Percentiles rank a stretch among this genome's conserved stretches.
Conservation (phyloP, 2,888 invertebrate genomes). For the Pardosa pseudoannulata region DNA sequence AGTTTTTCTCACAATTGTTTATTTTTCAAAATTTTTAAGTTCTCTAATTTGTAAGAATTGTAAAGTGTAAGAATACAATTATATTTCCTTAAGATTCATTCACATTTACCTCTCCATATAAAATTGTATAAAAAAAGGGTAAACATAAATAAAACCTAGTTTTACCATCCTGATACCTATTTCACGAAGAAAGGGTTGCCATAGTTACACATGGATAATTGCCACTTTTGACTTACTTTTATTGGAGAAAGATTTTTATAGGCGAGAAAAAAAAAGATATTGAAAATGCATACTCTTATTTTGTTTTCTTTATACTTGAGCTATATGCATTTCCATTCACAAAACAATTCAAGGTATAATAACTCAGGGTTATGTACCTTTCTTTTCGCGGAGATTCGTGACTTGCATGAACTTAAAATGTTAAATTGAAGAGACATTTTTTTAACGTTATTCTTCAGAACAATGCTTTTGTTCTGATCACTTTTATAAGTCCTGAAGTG, state of each 20-base stretch:
- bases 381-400: not conserved
- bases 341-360: not conserved
- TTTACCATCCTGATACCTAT: not conserved
- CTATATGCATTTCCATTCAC: not conserved
- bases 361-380: not conserved
- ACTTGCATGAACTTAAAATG: not conserved
- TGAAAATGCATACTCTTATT: not conserved
- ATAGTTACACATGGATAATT: not conserved
- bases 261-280: not conserved
- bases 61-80: no score
- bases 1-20: no score
- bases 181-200: not conserved
- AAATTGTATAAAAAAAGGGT: not conserved
- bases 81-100: no score
- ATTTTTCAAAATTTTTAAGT: no score
- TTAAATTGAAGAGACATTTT: not conserved
- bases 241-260: no score
- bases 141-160: not conserved
- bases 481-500: no score
- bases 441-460: not conserved
- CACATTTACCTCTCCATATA: no score
- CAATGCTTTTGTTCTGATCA: no score
- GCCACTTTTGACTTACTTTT: not conserved
- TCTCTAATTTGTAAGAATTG: no score
- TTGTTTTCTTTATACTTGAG: not conserved